Conservation (phyloP, 23 tunicate species). For the Corella eumyota region DNA sequence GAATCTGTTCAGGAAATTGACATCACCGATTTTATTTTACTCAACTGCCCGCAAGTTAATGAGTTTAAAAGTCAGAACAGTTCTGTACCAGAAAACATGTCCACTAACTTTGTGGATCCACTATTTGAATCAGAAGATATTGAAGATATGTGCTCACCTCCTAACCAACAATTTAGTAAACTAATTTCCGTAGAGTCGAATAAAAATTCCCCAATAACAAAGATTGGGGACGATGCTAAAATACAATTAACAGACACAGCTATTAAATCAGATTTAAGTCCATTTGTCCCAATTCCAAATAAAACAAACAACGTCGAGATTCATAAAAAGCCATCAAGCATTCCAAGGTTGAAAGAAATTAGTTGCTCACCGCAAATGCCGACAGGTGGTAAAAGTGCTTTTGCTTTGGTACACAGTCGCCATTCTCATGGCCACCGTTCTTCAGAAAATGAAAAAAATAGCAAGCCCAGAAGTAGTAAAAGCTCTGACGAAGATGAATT, state of each 20-base stretch:
- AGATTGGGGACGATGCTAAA: too few species aligned
- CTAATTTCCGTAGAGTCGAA: neutral
- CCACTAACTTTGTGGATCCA: neutral
- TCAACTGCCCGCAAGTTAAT: constrained; percentile 58
- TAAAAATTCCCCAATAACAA: neutral
- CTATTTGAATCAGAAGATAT: neutral
- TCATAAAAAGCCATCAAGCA: neutral
- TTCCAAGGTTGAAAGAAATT: neutral
- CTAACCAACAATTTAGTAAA: neutral
- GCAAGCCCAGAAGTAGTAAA: neutral
- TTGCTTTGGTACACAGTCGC: neutral
- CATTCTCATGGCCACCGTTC: neutral
- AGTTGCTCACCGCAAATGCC: neutral
- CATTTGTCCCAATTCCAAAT: too few species aligned
- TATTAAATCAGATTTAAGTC: too few species aligned
- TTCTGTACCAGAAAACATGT: neutral
- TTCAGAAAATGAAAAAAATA: neutral
- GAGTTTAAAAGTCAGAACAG: constrained; percentile 27
- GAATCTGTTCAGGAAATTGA: constrained; percentile 88
- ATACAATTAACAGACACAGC: too few species aligned
- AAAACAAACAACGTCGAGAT: neutral
- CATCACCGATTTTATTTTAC: constrained; percentile 73
- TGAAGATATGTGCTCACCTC: constrained; percentile 8
- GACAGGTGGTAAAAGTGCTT: neutral
- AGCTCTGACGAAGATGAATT: neutral